Base-by-base conservation (phyloP, 2,888 invertebrate genomes). In the Macrosoma leucophasiata region DNA sequence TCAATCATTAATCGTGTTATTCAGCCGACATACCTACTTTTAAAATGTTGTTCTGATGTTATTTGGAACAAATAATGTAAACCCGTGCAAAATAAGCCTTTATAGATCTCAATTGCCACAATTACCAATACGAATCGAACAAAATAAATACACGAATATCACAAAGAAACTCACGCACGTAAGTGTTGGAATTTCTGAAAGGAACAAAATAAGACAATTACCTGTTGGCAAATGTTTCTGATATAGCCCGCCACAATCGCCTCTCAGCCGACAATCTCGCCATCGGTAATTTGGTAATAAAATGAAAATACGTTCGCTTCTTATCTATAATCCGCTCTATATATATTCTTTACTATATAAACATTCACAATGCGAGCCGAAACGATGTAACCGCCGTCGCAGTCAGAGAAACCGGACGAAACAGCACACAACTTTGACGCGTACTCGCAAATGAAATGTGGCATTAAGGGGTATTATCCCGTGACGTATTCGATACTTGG, bases 201-300 rank as follows among this genome's bases (percentile, higher is more conserved):
- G 42, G 40, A 58, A 68, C 59, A 70, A 69, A 71, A 74, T 68
- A 68, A 73, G 65, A 70, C 72, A 64, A 71, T 73, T 74, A 75
- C 75, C 65, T 72, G 73, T 71, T 78, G 76, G 78, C 76, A 72
- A 76, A 75, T 73, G 72, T 69, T 66, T 50, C 59, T 54, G 81
- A 81, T 79, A 74, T 62, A 55, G 52, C 39, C 49, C 37, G 45
- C 46, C 55, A 68, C 74, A 76, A 81, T 81, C 81, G 69, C 50
- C 57, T 50, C 63, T 48, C 55, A 49, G 38, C 36, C 49, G 56
- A 48, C 65, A 63, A 84, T 84, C 84, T 70, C 55, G 13, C 69
- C 72, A 85, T 85, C 85, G 84, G 84, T 81, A 84, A 84, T 84
- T 84, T 82, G 79, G 84, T 82, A 84, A 85, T 85, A 85, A 85